Evolutionary conservation across 1,140 invertebrate species (phyloP).

Genomic region (Eciton burchellii): DNA sequence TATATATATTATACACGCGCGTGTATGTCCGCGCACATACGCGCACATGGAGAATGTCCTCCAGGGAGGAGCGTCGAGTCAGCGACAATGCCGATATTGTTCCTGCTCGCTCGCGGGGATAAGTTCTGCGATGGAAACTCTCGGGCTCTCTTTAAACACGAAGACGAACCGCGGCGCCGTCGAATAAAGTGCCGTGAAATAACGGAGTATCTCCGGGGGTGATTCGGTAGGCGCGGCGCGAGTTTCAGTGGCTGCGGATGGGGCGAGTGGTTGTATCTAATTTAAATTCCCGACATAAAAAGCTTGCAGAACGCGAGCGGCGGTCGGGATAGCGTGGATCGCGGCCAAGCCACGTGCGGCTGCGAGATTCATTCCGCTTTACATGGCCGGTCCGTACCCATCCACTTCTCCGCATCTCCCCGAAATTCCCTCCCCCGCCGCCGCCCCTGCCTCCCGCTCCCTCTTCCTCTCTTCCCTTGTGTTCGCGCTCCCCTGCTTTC

Average conservation of each 20-base stretch:
- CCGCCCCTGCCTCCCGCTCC: conserved; percentile 26
- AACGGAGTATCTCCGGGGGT: conserved; percentile 73
- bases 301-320: conserved; percentile 78
- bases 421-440: conserved; percentile 67
- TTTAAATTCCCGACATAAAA: conserved; percentile 82
- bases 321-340: conserved; percentile 79
- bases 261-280: conserved; percentile 79
- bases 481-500: conserved; percentile 35
- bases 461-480: conserved; percentile 15
- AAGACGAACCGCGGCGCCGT: conserved; percentile 61
- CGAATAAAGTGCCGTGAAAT: conserved; percentile 76
- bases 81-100: conserved; percentile 16
- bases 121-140: conserved; percentile 11
- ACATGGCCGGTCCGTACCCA: conserved; percentile 76
- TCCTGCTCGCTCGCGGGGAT: not conserved
- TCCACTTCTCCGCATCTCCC: conserved; percentile 68
- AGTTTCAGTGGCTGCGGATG: conserved; percentile 75
- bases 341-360: conserved; percentile 82
- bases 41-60: not conserved
- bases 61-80: not conserved
- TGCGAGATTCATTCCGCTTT: conserved; percentile 82
- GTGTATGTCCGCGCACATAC: no score
- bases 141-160: conserved; percentile 66
- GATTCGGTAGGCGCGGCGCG: conserved; percentile 77
- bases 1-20: no score